These are phyloP conservation scores for Callithrix jacchus DNA, from an alignment of 2,113 vertebrate species.

Conservation along the genomic window DNA sequence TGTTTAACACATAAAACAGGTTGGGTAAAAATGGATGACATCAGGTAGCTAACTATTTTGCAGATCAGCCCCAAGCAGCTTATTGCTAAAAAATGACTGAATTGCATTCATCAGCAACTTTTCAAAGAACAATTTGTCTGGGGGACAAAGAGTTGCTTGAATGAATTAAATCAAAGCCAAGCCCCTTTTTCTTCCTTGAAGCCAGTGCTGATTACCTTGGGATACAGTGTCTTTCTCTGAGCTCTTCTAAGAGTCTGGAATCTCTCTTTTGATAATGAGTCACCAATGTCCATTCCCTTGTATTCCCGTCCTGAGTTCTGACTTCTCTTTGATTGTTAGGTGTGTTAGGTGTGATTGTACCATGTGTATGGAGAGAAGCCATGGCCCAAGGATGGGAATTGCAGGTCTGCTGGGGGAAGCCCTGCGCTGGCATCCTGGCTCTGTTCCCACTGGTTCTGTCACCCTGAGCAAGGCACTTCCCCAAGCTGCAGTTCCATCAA, in stretches of 20 bases:
- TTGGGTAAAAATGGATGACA: slow-evolving; percentile 61
- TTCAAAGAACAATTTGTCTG: slow-evolving; percentile 50
- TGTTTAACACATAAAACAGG: slow-evolving; percentile 59
- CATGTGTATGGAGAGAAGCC: background rate
- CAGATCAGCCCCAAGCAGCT: slow-evolving; percentile 64
- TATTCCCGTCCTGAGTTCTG: background rate
- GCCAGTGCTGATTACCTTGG: background rate
- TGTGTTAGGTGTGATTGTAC: too few species aligned
- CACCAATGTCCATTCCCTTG: background rate
- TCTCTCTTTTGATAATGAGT: background rate
- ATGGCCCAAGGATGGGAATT: background rate
- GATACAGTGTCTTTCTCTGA: background rate
- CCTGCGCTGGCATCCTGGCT: background rate
- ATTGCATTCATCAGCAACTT: slow-evolving; percentile 53
- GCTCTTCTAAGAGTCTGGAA: background rate
- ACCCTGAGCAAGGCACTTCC: background rate
- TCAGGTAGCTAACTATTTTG: slow-evolving; percentile 50
- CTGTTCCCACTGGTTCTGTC: background rate
- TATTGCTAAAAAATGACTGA: slow-evolving; percentile 64
- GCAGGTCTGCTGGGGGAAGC: background rate
- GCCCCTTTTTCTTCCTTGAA: background rate
- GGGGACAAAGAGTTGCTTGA: slow-evolving; percentile 34
- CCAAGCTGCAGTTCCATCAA: background rate
- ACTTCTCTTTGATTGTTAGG: background rate
- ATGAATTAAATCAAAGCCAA: slow-evolving; percentile 32